Percentiles rank a stretch among this genome's conserved stretches.
phyloP scores from a whole-genome alignment of 2,888 invertebrate species.

The Pristionchus mayeri region DNA sequence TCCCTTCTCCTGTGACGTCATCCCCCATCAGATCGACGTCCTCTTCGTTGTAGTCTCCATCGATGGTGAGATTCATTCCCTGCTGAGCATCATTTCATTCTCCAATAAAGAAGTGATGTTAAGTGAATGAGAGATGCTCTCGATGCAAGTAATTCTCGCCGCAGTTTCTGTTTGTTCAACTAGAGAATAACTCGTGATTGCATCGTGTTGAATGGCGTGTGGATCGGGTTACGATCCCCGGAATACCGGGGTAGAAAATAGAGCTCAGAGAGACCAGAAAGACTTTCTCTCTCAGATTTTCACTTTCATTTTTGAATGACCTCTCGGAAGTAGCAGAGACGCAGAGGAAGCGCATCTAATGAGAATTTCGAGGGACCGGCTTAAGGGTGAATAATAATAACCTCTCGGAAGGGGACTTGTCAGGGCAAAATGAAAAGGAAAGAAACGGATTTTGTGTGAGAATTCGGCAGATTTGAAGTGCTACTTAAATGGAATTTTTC shows the following conservation, averaged over 20 bases:
- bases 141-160: neutral
- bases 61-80: constrained; percentile 35
- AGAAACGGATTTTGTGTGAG: neutral
- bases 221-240: neutral
- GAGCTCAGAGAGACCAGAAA: too few species aligned
- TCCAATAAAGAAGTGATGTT: neutral
- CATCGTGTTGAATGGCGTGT: neutral
- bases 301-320: neutral
- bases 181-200: too few species aligned
- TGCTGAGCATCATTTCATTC: neutral
- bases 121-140: neutral
- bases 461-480: too few species aligned
- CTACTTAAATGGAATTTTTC: too few species aligned
- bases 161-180: neutral
- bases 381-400: neutral
- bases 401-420: neutral
- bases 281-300: neutral
- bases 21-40: neutral
- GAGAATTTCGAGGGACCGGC: constrained; percentile 2
- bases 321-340: neutral
- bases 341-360: neutral
- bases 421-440: constrained; percentile 20
- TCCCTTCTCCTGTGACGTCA: neutral
- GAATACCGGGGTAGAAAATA: too few species aligned
- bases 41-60: constrained; percentile 31